A percentile compares a stretch with the other conserved stretches of the same genome.
These are phyloP conservation scores for Promerops cafer DNA, from an alignment of 2,113 vertebrate genomes.

Conservation along the genomic window DNA sequence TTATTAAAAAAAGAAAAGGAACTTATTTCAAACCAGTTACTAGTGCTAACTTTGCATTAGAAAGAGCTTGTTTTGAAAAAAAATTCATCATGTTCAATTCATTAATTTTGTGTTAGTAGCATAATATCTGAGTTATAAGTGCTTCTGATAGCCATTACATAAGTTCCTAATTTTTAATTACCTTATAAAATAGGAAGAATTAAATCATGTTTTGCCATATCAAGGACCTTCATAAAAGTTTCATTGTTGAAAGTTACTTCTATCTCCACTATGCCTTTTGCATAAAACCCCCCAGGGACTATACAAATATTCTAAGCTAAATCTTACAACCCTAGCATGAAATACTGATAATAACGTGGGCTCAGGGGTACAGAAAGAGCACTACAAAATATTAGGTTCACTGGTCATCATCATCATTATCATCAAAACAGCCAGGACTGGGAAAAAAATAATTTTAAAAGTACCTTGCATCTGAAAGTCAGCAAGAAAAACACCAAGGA, in stretches of 20 bases:
- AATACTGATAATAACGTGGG: background rate
- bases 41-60: background rate
- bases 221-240: background rate
- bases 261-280: background rate
- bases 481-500: background rate
- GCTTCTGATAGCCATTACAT: background rate
- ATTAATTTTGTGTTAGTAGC: background rate
- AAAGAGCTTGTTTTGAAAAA: background rate
- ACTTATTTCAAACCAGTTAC: background rate
- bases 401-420: background rate
- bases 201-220: background rate
- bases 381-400: background rate
- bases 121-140: background rate
- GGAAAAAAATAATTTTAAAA: background rate
- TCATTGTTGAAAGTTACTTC: background rate
- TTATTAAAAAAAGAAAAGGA: background rate
- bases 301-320: background rate
- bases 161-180: background rate
- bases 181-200: background rate
- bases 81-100: background rate
- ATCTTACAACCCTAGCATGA: background rate
- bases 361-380: background rate
- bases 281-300: background rate
- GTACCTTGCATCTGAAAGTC: background rate
- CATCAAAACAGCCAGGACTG: background rate